Base-by-base conservation (phyloP, 2,888 invertebrate species). In the Crematogaster levior region DNA sequence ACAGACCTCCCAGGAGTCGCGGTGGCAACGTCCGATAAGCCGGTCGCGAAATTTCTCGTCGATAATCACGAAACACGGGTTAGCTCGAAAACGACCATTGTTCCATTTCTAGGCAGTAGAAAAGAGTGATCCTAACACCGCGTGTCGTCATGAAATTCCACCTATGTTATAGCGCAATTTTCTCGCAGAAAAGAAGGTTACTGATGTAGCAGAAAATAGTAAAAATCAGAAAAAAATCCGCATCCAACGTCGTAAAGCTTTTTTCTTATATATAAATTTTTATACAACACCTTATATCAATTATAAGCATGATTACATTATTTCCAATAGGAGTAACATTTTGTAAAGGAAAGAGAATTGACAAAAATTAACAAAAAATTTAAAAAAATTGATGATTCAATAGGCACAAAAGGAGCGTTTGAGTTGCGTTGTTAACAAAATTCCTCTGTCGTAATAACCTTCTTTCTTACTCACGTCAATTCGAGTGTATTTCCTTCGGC, bases 391-490 rank as follows among this genome's bases (percentile, higher is more conserved):
- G 7, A 21, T 18, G 18, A 34, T 6, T 0, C 2, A 63, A 21
- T 34, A 9, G 3, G 6, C 4, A 24, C 21, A 46, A 24, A 43
- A 48, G n/a, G 1, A n/a, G 21, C 9, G 1, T 51, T 51, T 5
- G 0, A 1, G 12, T 7, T 24, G 24, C 2, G 12, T 77, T 70
- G 43, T 34, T 6, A 79, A n/a, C 12, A 53, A 30, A 70, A 40
- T 6, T 7, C 6, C 43, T 68, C 48, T 43, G 51, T 66, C 37
- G 27, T 48, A 37, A 51, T 48, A 34, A 58, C 68, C 77, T 80
- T 81, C 81, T 82, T 83, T 84, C 89, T 89, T 83, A 85, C 51
- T 89, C 85, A 72, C 43, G 89, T 86, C 88, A 85, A 85, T 86
- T 85, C 83, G 63, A 86, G 81, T 84, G 86, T 89, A 86, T 84